These are phyloP conservation scores for Labeo rohita DNA, from an alignment of 2,113 vertebrate species.

Conservation along the genomic window DNA sequence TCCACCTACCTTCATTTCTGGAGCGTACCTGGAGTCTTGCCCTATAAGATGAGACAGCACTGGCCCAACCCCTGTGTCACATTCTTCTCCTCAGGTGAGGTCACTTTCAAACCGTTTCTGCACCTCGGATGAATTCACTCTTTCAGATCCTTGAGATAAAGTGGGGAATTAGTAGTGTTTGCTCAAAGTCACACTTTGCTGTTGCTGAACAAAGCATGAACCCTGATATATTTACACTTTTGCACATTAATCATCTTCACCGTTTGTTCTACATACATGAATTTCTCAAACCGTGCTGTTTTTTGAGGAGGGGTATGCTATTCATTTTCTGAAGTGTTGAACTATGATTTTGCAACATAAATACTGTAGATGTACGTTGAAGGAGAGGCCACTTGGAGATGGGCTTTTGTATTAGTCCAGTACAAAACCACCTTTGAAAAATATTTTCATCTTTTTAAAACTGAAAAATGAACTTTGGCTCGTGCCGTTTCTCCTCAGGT, in stretches of 20 bases:
- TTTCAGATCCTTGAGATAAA: conserved; percentile 1
- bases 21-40: conserved; percentile 89
- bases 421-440: background rate
- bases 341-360: background rate
- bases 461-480: no score
- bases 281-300: background rate
- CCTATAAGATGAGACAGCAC: conserved; percentile 86
- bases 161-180: background rate
- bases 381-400: background rate
- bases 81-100: conserved; percentile 89
- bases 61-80: conserved; percentile 89
- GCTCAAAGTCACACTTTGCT: background rate
- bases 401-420: background rate
- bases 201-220: background rate
- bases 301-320: background rate
- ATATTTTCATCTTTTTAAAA: background rate
- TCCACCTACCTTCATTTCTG: conserved; percentile 94
- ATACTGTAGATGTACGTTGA: background rate
- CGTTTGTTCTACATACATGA: background rate
- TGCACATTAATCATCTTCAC: background rate
- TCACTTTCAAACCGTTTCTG: background rate
- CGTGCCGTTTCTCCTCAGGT: conserved; percentile 70
- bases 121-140: conserved; percentile 3
- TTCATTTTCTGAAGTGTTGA: background rate
- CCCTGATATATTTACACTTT: background rate